Base-by-base conservation (phyloP, 2,113 vertebrate species). In the Anser brachyrhynchus region DNA sequence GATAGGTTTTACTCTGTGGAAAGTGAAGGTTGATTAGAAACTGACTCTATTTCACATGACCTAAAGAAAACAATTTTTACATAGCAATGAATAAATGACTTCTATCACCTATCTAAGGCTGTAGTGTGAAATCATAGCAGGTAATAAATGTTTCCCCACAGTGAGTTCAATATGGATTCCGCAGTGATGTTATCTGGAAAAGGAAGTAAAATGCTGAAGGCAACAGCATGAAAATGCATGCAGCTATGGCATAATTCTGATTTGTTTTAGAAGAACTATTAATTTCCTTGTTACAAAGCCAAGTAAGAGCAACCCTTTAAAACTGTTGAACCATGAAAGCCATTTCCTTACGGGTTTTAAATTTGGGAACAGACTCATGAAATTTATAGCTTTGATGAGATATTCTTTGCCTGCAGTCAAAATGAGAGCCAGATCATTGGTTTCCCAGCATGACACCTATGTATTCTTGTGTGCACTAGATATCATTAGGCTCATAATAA, bases 191-290 rank as follows among this genome's bases (percentile, higher is more conserved):
- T 97, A 95, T 97, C 94, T 94, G 80, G 83, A 91, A 85, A 95
- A 93, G 70, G 79, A 96, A 96, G 94, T 90, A 93, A 96, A 97
- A 89, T 83, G 96, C 96, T 96, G 85, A 97, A 79, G 73, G 93
- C 95, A 98, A 90, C 83, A 95, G 95, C 93, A 94, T 95, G 97
- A 97, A 98, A 98, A 98, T 97, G 97, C 97, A 97, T 90, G 95
- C 97, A 97, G 96, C 94, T 97, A 97, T 97, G 97, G 97, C 96
- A 98, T 98, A 98, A 98, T 98, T 98, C 98, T 97, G 98, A 98
- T 99, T 99, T 98, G 98, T 98, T 99, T 98, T 98, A 98, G 98
- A 98, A 98, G 98, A 98, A 98, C 98, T 97, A 98, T 99, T 99
- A 98, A 99, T 99, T 99, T 98, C 96, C 98, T 98, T 98, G 98